These are phyloP conservation scores for Odontophorus gujanensis DNA, from an alignment of 2,113 vertebrate species.

Conservation along the genomic window DNA sequence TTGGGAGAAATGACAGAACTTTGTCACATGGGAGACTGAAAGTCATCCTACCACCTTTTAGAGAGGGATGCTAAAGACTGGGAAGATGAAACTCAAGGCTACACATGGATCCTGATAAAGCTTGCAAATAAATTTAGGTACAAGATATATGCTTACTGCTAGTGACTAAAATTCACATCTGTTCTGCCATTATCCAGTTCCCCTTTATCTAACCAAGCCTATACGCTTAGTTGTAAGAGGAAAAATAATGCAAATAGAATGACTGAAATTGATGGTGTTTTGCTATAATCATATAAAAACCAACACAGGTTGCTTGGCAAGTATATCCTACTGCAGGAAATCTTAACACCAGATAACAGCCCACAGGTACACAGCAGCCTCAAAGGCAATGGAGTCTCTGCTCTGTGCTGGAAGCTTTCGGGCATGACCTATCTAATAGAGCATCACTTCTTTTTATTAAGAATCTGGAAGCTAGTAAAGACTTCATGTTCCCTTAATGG, in stretches of 20 bases:
- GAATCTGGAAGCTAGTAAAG: conserved; percentile 12
- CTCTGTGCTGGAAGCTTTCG: neutral
- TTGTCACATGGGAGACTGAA: neutral
- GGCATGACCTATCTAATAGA: neutral
- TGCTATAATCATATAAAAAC: neutral
- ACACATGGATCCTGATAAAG: neutral
- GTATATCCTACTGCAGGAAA: neutral
- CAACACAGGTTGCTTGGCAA: neutral
- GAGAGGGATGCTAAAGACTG: neutral
- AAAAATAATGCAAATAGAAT: neutral
- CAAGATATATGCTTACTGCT: neutral
- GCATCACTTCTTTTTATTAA: conserved; percentile 30
- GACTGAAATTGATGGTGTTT: neutral
- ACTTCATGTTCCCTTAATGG: neutral
- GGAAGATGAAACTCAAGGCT: neutral
- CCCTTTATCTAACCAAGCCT: neutral
- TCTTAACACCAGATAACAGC: neutral
- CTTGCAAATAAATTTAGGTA: neutral
- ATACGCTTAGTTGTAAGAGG: neutral
- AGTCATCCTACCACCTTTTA: neutral
- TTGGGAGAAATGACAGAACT: neutral
- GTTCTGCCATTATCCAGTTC: neutral
- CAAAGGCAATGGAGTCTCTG: neutral
- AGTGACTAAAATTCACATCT: neutral
- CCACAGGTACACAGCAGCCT: neutral